Evolutionary conservation across 2,888 invertebrate genomes (phyloP), one percentile per base, ranked within the genome.

Genomic region (Ypsolopha sequella): DNA sequence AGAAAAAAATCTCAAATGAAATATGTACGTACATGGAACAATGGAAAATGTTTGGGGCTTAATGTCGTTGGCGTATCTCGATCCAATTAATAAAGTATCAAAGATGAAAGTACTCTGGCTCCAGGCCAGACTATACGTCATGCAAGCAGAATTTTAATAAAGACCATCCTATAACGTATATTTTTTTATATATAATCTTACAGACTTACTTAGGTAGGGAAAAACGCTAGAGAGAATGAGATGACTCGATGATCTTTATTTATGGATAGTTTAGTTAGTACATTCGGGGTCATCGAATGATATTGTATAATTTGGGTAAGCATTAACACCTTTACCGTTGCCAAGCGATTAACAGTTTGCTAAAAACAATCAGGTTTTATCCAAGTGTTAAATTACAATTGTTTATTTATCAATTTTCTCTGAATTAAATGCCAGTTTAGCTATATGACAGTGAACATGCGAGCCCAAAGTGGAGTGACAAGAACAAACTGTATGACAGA

Each of bases 41-140:
- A n/a, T n/a, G n/a, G n/a, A n/a, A 7, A 47, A 36, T 43, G 43
- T 43, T 43, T 43, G 33, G 1, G 36, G 24, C 36, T 8, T 36
- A 58, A 56, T 57, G 58, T 63, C 63, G 58, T 59, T 60, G 57
- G 53, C 54, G 54, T 56, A 56, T 53, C 56, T 58, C 55, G 52
- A 57, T 64, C 63, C 73, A 75, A 80, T 80, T 80, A 78, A 73
- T 74, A 76, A 70, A 63, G 66, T 61, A 68, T 73, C 69, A 71
- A 63, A 64, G 61, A 60, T 60, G 65, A 63, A 62, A 62, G 61
- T 53, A 58, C 58, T 55, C 70, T 81, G 81, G 82, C 76, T 39
- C 36, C 38, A 36, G 24, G 70, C 81, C 82, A 82, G 64, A 57
- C 59, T 63, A 64, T 66, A 24, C 24, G 67, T 66, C 64, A 66